phyloP scores from a whole-genome alignment of 2,113 vertebrate species.

The Gallinago paraguaiae region DNA sequence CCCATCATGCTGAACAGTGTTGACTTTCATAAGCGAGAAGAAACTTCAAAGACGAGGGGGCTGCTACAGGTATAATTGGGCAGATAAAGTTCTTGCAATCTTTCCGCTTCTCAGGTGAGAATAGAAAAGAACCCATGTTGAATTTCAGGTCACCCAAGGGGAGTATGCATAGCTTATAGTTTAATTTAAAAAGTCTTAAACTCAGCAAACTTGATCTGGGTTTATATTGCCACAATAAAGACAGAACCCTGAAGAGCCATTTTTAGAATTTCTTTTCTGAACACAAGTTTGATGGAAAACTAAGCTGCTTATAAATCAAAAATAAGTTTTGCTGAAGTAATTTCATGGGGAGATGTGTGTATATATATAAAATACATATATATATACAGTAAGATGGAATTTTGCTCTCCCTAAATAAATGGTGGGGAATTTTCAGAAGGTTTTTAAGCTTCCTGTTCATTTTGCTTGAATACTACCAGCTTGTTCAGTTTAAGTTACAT shows the following conservation, averaged over 20 bases:
- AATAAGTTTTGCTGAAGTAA: not conserved
- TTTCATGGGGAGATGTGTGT: not conserved
- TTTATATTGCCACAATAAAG: accelerated
- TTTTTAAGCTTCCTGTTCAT: not conserved
- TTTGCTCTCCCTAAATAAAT: not conserved
- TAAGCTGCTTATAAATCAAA: not conserved
- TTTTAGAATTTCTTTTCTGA: not conserved
- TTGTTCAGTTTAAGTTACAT: too few species aligned
- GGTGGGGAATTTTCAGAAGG: not conserved
- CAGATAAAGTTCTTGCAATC: not conserved
- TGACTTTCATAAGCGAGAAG: too few species aligned
- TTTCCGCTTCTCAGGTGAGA: not conserved
- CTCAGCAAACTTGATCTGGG: accelerated
- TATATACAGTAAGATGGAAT: too few species aligned
- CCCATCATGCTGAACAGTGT: accelerated
- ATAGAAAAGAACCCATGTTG: not conserved
- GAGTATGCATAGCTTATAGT: too few species aligned
- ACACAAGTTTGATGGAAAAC: not conserved
- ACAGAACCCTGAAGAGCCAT: accelerated
- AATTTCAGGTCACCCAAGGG: not conserved
- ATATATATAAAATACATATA: too few species aligned
- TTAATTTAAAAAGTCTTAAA: not conserved
- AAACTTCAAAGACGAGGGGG: too few species aligned
- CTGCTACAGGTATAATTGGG: not conserved
- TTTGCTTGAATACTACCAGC: not conserved